Conservation (phyloP, 2,113 vertebrate species). For the Heptranchias perlo region DNA sequence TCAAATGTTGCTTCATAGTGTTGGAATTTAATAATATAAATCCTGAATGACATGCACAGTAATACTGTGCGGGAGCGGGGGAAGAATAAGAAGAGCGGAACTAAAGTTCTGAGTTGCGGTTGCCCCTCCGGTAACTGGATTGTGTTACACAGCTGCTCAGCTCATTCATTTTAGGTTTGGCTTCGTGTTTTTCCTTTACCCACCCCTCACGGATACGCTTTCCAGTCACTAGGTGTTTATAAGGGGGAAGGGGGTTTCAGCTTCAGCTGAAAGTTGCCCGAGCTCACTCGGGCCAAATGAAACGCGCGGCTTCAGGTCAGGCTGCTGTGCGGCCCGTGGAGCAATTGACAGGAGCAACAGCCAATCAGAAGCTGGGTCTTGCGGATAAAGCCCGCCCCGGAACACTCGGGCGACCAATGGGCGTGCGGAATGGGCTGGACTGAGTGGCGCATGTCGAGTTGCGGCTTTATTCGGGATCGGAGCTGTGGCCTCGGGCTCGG, state of each 20-base stretch:
- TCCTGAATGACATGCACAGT: neutral
- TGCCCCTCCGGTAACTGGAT: neutral
- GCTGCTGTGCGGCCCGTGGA: too few relatives aligned
- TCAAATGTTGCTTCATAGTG: neutral
- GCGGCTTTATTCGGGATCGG: neutral
- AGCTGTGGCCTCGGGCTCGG: too few relatives aligned
- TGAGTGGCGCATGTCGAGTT: neutral
- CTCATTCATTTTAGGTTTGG: neutral
- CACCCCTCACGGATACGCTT: too few relatives aligned
- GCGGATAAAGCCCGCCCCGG: neutral
- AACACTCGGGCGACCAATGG: neutral
- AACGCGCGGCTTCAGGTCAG: too few relatives aligned
- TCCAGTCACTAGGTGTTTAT: too few relatives aligned
- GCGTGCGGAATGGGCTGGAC: neutral
- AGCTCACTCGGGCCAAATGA: too few relatives aligned
- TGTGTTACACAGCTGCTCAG: neutral
- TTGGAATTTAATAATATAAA: neutral
- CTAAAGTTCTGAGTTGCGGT: neutral
- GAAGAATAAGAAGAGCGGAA: neutral
- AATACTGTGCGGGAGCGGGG: neutral
- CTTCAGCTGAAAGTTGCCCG: too few relatives aligned
- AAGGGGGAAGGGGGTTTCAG: too few relatives aligned
- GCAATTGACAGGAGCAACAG: neutral
- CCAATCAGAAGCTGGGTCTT: neutral
- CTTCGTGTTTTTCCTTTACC: neutral